phyloP scores from a whole-genome alignment of 1,140 invertebrate genomes.

The Tyrophagus putrescentiae region DNA sequence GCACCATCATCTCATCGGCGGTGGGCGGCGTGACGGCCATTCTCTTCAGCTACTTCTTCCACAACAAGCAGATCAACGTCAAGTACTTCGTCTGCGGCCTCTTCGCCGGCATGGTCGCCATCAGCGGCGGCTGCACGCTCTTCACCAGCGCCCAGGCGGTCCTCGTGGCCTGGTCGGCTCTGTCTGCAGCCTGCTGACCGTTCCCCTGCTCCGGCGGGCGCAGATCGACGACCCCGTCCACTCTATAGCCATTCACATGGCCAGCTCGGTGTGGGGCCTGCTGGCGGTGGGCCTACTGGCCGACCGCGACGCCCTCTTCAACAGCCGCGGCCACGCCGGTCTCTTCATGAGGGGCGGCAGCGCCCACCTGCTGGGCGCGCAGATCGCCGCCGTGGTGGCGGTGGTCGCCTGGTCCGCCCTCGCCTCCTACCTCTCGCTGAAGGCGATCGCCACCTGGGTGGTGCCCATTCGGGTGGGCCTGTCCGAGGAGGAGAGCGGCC shows the following conservation, averaged over 20 bases:
- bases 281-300: conserved; percentile 76
- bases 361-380: background rate
- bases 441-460: background rate
- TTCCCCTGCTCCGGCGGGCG: conserved; percentile 56
- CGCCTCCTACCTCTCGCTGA: background rate
- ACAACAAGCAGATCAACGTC: conserved; percentile 13
- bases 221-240: conserved; percentile 79
- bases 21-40: conserved; percentile 23
- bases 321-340: background rate
- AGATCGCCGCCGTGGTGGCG: background rate
- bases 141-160: conserved; percentile 70
- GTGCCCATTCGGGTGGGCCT: background rate
- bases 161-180: conserved; percentile 64
- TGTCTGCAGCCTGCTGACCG: conserved; percentile 48
- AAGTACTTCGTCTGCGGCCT: conserved; percentile 56
- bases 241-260: conserved; percentile 68
- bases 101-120: conserved; percentile 63
- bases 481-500: background rate
- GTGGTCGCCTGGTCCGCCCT: background rate
- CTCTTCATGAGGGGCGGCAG: background rate
- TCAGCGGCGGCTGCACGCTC: conserved; percentile 65
- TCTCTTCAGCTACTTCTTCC: conserved; percentile 26
- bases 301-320: conserved; percentile 47
- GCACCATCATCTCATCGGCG: conserved; percentile 29
- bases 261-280: conserved; percentile 41